Percentiles rank a stretch among this genome's conserved stretches.
These are phyloP conservation scores for Leptatherina wallacei DNA, from an alignment of 2,797 vertebrate species.

Conservation along the genomic window DNA sequence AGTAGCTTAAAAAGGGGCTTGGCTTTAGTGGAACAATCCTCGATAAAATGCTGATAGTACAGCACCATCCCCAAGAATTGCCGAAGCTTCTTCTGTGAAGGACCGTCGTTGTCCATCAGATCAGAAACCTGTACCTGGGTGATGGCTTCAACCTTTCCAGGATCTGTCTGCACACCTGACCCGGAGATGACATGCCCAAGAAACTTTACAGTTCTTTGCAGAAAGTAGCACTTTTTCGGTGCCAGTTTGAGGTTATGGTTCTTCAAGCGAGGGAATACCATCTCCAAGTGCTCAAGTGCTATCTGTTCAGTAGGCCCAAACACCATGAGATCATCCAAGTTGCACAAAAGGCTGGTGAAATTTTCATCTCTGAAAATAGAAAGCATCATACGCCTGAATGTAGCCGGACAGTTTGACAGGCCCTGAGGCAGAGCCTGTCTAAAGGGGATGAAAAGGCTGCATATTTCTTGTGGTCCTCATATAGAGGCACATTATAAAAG, in stretches of 20 bases:
- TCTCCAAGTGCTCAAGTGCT: slow-evolving; percentile 12
- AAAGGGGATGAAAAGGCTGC: slow-evolving; percentile 25
- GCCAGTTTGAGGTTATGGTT: slow-evolving; percentile 44
- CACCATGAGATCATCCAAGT: slow-evolving; percentile 43
- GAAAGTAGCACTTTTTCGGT: slow-evolving; percentile 31
- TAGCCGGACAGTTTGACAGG: slow-evolving; percentile 27
- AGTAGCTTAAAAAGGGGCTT: not conserved
- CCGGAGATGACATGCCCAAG: slow-evolving; percentile 29
- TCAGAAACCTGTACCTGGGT: slow-evolving; percentile 18
- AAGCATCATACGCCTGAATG: slow-evolving; percentile 46
- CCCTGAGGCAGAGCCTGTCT: slow-evolving; percentile 33
- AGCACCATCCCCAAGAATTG: slow-evolving; percentile 30
- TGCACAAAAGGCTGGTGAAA: slow-evolving; percentile 34
- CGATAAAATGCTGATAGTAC: slow-evolving; percentile 41
- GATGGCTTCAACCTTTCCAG: slow-evolving; percentile 26
- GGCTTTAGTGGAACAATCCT: slow-evolving; percentile 25
- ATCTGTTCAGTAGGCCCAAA: slow-evolving; percentile 28
- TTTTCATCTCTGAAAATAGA: slow-evolving; percentile 34
- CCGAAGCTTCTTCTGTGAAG: slow-evolving; percentile 16
- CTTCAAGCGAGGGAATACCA: slow-evolving; percentile 26
- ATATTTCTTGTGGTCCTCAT: slow-evolving; percentile 19
- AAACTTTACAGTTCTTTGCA: slow-evolving; percentile 18
- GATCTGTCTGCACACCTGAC: slow-evolving; percentile 27
- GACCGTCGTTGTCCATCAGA: slow-evolving; percentile 30
- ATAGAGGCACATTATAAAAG: slow-evolving; percentile 10